These are phyloP conservation scores for Biston stratarius DNA, from an alignment of 2,888 invertebrate genomes.

Conservation along the genomic window DNA sequence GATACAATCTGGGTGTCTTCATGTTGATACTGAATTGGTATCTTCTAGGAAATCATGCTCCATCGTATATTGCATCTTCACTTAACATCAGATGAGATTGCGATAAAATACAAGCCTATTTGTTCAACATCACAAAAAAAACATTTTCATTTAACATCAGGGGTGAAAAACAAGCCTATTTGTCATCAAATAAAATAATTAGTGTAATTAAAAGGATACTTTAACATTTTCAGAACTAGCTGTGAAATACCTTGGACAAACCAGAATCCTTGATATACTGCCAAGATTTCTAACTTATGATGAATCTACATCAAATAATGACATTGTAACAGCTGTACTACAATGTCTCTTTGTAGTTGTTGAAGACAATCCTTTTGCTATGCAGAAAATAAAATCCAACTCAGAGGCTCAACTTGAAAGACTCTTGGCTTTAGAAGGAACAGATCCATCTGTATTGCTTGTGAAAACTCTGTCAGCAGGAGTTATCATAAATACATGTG, in stretches of 20 bases:
- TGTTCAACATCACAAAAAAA: no score
- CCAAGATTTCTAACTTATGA: conserved; percentile 84
- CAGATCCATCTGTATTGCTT: conserved; percentile 73
- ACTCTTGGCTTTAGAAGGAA: conserved; percentile 72
- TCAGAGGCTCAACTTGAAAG: conserved; percentile 76
- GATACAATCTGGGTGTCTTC: no score
- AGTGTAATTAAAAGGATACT: background rate
- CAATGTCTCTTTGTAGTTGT: conserved; percentile 90
- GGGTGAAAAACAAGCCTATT: no score
- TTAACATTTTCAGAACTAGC: conserved; percentile 80
- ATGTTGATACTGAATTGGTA: no score
- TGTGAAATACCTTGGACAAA: conserved; percentile 88
- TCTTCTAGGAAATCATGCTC: no score
- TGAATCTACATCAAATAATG: conserved; percentile 83
- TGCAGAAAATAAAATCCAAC: conserved; percentile 81
- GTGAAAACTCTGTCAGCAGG: conserved; percentile 87
- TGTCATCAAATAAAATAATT: no score
- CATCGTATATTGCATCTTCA: no score
- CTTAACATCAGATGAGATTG: no score
- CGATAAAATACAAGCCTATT: no score
- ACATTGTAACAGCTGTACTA: conserved; percentile 85
- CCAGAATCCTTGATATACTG: conserved; percentile 87
- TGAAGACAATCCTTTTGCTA: conserved; percentile 89
- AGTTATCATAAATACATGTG: conserved; percentile 84
- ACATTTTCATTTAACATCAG: no score